Evolutionary conservation across 2,888 invertebrate species (phyloP).

Genomic region (Chrysopilus asiliformis): DNA sequence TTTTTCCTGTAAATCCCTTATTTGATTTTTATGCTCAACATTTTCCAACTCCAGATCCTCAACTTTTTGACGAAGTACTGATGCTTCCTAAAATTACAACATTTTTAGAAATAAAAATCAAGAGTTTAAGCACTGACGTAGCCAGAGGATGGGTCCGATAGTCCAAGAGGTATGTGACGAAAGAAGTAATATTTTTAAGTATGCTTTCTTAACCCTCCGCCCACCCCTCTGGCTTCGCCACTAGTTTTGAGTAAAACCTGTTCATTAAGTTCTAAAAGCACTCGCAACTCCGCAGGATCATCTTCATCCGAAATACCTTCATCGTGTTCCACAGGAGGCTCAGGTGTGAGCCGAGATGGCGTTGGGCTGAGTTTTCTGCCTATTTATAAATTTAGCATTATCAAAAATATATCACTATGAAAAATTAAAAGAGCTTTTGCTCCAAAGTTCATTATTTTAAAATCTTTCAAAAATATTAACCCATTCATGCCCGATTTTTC

Average conservation of each 20-base stretch:
- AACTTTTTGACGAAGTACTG: slow-evolving; percentile 67
- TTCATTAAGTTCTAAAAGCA: slow-evolving; percentile 78
- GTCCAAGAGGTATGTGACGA: no score
- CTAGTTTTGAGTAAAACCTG: no score
- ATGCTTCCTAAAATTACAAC: slow-evolving; percentile 49
- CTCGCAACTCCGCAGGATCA: slow-evolving; percentile 67
- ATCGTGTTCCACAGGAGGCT: slow-evolving; percentile 53
- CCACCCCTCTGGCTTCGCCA: no score
- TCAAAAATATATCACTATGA: no score
- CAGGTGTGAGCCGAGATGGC: slow-evolving; percentile 49
- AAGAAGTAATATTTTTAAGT: no score
- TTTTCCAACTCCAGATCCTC: slow-evolving; percentile 73
- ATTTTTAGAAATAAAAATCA: neutral
- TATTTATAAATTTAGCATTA: slow-evolving; percentile 23
- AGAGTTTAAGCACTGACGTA: no score
- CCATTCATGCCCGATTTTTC: no score
- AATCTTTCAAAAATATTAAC: no score
- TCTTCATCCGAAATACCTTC: slow-evolving; percentile 65
- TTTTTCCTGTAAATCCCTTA: slow-evolving; percentile 65
- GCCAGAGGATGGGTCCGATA: no score
- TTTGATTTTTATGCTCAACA: slow-evolving; percentile 56
- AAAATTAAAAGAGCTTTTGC: no score
- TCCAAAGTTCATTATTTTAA: no score
- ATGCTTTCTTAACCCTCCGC: no score
- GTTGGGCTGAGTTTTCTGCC: slow-evolving; percentile 58